phyloP scores from a whole-genome alignment of 1,140 invertebrate genomes.

The Saccostrea echinata region DNA sequence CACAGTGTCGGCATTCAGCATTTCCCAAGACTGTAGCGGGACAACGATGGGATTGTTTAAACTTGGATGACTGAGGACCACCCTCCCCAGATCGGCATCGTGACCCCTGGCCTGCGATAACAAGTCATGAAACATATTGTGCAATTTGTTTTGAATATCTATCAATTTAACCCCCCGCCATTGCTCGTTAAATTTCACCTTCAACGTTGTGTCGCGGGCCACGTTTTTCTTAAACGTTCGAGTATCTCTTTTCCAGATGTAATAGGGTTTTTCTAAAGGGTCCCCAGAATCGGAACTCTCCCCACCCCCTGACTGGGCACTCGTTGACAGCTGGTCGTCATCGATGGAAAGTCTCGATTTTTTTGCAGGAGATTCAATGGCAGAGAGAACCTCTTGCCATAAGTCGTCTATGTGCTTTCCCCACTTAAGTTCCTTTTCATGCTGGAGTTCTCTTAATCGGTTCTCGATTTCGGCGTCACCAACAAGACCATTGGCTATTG shows the following conservation, averaged over 20 bases:
- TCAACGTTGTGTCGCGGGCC: conserved; percentile 34
- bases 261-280: conserved; percentile 33
- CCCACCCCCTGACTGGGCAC: not conserved
- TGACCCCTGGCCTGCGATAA: conserved; percentile 33
- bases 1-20: conserved; percentile 11
- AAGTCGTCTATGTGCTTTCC: conserved; percentile 33
- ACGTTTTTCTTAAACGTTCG: conserved; percentile 40
- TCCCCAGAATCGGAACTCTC: not conserved
- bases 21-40: conserved; percentile 32
- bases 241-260: conserved; percentile 39
- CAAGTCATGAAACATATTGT: conserved; percentile 49
- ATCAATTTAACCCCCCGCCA: conserved; percentile 31
- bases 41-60: conserved; percentile 51
- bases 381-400: conserved; percentile 40
- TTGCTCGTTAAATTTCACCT: conserved; percentile 43
- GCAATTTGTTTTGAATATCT: conserved; percentile 29
- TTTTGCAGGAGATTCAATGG: conserved; percentile 13
- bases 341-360: not conserved
- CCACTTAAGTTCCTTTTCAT: too few relatives aligned
- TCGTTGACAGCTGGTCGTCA: conserved; percentile 21
- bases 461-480: conserved; percentile 32
- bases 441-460: conserved; percentile 37
- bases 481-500: conserved; percentile 17
- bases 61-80: conserved; percentile 39
- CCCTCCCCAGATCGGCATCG: conserved; percentile 40